A percentile compares a stretch with the other conserved stretches of the same genome.
Conservation (phyloP, 2,888 invertebrate genomes). For the Dicyrtomina minuta region DNA sequence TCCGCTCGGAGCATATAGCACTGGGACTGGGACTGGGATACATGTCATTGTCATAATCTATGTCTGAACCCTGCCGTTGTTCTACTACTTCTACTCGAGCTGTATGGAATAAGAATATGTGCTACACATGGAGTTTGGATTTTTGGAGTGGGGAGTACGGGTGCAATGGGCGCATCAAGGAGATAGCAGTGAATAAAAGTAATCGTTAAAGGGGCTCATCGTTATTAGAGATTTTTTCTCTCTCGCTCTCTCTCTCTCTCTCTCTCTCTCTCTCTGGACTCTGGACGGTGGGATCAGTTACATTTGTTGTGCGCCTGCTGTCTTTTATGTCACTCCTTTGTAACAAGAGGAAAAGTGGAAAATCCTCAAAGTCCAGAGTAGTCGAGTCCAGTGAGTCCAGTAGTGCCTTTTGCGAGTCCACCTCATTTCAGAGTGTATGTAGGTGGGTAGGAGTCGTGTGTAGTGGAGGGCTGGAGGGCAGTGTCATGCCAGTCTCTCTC, state of each 20-base stretch:
- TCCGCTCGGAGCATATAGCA: too few relatives aligned
- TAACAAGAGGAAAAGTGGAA: background rate
- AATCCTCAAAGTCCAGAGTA: background rate
- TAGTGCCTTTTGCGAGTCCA: too few relatives aligned
- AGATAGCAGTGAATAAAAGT: conserved; percentile 22
- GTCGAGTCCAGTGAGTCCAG: too few relatives aligned
- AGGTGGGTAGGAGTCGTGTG: too few relatives aligned
- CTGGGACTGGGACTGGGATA: too few relatives aligned
- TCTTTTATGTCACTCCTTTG: conserved; percentile 10
- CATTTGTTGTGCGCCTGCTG: conserved; percentile 26
- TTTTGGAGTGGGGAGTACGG: too few relatives aligned
- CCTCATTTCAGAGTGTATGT: too few relatives aligned
- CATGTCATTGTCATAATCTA: too few relatives aligned
- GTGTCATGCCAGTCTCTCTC: too few relatives aligned
- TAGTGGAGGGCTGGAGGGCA: too few relatives aligned
- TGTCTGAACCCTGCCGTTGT: background rate
- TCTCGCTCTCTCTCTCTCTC: background rate
- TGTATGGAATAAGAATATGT: background rate
- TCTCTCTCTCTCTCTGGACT: background rate
- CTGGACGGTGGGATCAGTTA: conserved; percentile 15
- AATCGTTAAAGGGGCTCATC: conserved; percentile 22
- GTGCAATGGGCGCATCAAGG: too few relatives aligned
- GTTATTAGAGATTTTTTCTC: conserved; percentile 16
- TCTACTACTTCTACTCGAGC: background rate
- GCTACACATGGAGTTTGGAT: too few relatives aligned